Conservation (phyloP, 2,113 vertebrate species). For the Platycercus adscitus region DNA sequence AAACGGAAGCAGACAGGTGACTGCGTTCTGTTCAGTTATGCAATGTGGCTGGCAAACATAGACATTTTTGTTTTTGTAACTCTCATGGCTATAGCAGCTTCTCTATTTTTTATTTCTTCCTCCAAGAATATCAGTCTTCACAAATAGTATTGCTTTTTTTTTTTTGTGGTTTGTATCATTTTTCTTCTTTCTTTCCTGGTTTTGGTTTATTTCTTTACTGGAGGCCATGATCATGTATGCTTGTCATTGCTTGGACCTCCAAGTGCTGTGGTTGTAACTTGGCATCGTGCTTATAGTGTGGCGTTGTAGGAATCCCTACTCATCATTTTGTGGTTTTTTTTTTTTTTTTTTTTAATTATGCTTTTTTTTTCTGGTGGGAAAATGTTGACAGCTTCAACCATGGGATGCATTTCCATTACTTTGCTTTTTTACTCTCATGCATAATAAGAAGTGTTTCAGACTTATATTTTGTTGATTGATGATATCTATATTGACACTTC, state of each 20-base stretch:
- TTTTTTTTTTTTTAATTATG: not conserved
- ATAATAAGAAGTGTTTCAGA: conserved; percentile 67
- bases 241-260: conserved; percentile 77
- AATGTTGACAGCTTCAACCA: conserved; percentile 75
- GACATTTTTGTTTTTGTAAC: conserved; percentile 69
- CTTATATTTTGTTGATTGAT: conserved; percentile 57
- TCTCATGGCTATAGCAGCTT: conserved; percentile 78
- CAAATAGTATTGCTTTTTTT: conserved; percentile 65
- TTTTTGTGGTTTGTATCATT: conserved; percentile 69
- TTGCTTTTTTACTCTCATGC: conserved; percentile 77
- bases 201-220: conserved; percentile 63
- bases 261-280: conserved; percentile 78
- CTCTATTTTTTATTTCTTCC: conserved; percentile 67
- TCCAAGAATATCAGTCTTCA: conserved; percentile 69
- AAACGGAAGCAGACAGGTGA: conserved; percentile 99
- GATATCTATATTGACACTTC: conserved; percentile 64
- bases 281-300: conserved; percentile 76
- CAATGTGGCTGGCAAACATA: conserved; percentile 89
- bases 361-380: conserved; percentile 75
- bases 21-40: conserved; percentile 78
- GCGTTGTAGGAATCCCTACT: conserved; percentile 71
- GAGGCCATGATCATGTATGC: conserved; percentile 77
- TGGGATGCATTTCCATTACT: conserved; percentile 80
- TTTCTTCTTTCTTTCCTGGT: conserved; percentile 38
- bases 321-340: conserved; percentile 49